Evolutionary conservation across 2,113 vertebrate genomes (phyloP), one percentile per base, ranked within the genome.

Genomic region (Siniperca knerii): DNA sequence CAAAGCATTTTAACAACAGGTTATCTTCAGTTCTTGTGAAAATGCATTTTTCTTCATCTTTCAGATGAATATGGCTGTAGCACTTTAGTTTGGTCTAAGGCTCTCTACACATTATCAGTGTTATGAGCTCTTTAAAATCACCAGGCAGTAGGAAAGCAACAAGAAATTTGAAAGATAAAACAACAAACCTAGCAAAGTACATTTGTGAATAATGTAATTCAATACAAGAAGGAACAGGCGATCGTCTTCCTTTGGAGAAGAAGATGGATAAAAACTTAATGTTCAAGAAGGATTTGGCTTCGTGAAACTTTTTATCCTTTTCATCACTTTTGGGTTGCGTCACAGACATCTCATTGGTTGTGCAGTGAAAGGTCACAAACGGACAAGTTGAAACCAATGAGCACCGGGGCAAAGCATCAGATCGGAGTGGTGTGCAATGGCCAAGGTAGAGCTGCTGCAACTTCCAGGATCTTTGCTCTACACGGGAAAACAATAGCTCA

Each of bases 1-100:
- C 8, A 69, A 67, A 57, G 77, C 37, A 70, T 87, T 83, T 79
- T 86, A 74, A 77, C 67, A 52, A 68, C 61, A 69, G n/a, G 46
- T 78, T 67, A 61, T 35, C 58, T 76, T 46, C 4, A 37, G 50
- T 52, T 75, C 44, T n/a, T 25, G 20, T 54, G 23, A 40, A 50
- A 46, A 25, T 15, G 18, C n/a, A 13, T 77, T 69, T 40, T 12
- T 18, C 61, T 50, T 67, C 46, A 13, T 46, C 68, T 68, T 40
- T 69, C 2, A 58, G 57, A 50, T 57, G 8, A 50, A 20, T 25
- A 11, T 68, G 11, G 4, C 15, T 54, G 8, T 6, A 25, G 42
- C 21, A 7, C 8, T 69, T 18, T 29, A 33, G 3, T 58, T 46
- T n/a, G 13, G n/a, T 23, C n/a, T 73, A 13, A 5, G 48, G 35